These are phyloP conservation scores for Sipha maydis DNA, from an alignment of 2,888 invertebrate species.

Conservation along the genomic window DNA sequence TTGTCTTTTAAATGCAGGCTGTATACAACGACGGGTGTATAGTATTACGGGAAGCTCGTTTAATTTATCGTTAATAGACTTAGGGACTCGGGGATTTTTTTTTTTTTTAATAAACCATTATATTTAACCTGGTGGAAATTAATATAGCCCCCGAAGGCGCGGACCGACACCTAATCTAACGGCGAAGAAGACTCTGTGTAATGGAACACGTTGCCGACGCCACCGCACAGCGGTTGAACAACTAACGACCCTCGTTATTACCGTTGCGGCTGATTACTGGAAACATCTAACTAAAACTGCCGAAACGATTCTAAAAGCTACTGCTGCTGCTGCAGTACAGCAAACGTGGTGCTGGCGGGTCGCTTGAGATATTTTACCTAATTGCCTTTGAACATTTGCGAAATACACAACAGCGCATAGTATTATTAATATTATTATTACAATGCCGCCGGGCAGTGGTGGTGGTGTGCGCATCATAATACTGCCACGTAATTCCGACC, in stretches of 20 bases:
- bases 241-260: slow-evolving; percentile 48
- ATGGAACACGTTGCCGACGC: slow-evolving; percentile 13
- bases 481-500: not conserved
- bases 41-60: slow-evolving; percentile 23
- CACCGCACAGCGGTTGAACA: not conserved
- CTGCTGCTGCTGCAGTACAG: not conserved
- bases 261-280: slow-evolving; percentile 19
- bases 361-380: not conserved
- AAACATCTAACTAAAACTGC: not conserved
- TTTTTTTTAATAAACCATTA: slow-evolving; percentile 34
- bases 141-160: slow-evolving; percentile 1
- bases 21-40: not conserved
- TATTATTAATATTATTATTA: not conserved
- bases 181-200: not conserved
- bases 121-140: slow-evolving; percentile 15
- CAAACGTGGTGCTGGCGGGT: not conserved
- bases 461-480: too few relatives aligned
- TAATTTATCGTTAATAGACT: slow-evolving; percentile 48
- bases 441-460: too few relatives aligned
- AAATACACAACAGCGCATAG: not conserved
- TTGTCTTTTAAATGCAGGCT: not conserved
- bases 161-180: slow-evolving; percentile 27
- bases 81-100: slow-evolving; percentile 11
- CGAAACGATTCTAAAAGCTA: not conserved
- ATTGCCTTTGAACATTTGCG: slow-evolving; percentile 40